These are phyloP conservation scores for Tragopan temminckii DNA, from an alignment of 2,797 vertebrate species.

Conservation along the genomic window DNA sequence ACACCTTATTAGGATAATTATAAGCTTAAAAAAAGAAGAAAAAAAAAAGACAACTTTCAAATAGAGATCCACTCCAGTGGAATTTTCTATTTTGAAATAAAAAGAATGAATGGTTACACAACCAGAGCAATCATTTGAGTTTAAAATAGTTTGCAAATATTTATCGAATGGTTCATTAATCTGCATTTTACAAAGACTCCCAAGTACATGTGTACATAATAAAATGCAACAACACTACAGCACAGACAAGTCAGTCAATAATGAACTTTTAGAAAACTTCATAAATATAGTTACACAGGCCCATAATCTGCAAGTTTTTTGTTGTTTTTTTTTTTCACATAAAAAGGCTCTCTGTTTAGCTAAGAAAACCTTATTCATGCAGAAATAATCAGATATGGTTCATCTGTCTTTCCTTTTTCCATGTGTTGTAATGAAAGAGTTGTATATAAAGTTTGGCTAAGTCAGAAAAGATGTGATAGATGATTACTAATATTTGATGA, in stretches of 20 bases:
- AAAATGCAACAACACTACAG: not conserved
- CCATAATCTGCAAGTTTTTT: not conserved
- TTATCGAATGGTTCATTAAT: conserved; percentile 4
- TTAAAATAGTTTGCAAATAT: not conserved
- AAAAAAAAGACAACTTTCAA: not conserved
- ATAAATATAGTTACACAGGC: not conserved
- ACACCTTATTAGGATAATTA: not conserved
- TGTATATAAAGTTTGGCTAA: not conserved
- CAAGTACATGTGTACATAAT: not conserved
- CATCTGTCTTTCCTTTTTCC: not conserved
- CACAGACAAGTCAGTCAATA: not conserved
- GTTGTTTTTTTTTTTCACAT: not conserved
- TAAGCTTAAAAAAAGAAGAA: not conserved
- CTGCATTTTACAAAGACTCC: not conserved
- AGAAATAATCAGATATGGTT: conserved; percentile 5
- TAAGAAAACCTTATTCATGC: conserved; percentile 22
- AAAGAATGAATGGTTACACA: not conserved
- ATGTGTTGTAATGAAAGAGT: not conserved
- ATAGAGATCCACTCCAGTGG: not conserved
- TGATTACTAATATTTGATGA: not conserved
- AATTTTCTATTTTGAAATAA: not conserved
- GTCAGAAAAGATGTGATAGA: not conserved
- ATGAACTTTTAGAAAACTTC: not conserved
- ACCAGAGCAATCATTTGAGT: not conserved
- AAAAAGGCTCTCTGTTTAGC: not conserved